These are phyloP conservation scores for Hippocampus kuda DNA, from an alignment of 2,797 vertebrate genomes.

Conservation along the genomic window DNA sequence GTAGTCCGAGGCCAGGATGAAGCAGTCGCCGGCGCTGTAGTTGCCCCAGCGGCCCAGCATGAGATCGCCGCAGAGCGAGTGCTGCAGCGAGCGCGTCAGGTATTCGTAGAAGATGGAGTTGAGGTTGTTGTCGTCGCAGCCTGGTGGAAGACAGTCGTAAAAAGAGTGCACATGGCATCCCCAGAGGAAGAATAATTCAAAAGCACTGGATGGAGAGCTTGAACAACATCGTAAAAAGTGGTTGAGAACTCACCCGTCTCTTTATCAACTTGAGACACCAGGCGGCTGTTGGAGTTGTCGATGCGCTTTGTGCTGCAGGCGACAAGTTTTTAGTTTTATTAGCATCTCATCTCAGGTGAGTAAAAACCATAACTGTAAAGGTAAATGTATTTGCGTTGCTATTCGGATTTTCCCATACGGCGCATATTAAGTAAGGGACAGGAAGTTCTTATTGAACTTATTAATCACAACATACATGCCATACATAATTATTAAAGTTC, in stretches of 20 bases:
- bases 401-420: neutral
- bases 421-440: neutral
- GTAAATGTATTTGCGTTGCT: neutral
- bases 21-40: constrained; percentile 94
- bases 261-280: constrained; percentile 90
- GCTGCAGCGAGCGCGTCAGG: constrained; percentile 87
- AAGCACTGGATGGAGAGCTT: neutral
- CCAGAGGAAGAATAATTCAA: neutral
- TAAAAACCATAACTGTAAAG: neutral
- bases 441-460: neutral
- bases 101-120: constrained; percentile 98
- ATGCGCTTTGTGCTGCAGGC: constrained; percentile 79
- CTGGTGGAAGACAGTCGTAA: constrained; percentile 45
- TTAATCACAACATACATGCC: no score
- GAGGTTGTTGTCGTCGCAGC: constrained; percentile 89
- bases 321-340: constrained; percentile 6
- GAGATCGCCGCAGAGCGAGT: constrained; percentile 87
- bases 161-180: neutral
- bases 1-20: constrained; percentile 98
- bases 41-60: constrained; percentile 91
- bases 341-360: neutral
- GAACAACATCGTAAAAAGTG: neutral
- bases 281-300: constrained; percentile 90
- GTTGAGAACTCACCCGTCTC: constrained; percentile 72
- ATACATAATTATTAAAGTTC: no score